Percentiles rank a stretch among this genome's conserved stretches.
phyloP scores from a whole-genome alignment of 2,797 vertebrate genomes.

The Diplodus sargus region DNA sequence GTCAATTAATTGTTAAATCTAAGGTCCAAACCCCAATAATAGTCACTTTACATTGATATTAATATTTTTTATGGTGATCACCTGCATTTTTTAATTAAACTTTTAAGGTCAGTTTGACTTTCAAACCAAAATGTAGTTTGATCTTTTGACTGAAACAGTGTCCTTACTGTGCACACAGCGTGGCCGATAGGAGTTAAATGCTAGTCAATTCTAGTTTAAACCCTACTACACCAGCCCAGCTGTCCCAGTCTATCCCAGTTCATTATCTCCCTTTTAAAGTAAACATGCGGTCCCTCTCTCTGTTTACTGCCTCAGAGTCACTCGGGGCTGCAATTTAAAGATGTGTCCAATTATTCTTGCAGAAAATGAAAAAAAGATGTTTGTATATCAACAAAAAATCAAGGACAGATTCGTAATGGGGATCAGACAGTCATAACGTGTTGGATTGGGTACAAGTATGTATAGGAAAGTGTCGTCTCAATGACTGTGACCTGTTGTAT shows the following conservation, averaged over 20 bases:
- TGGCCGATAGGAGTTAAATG: constrained; percentile 12
- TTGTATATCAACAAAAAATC: neutral
- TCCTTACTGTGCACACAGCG: neutral
- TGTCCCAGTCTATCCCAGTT: constrained; percentile 52
- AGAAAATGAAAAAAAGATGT: neutral
- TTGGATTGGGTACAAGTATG: neutral
- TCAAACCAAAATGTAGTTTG: neutral
- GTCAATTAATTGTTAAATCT: neutral
- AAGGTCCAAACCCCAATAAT: neutral
- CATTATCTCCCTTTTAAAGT: constrained; percentile 58
- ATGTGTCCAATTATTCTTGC: neutral
- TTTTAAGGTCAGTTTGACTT: neutral
- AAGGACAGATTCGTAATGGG: neutral
- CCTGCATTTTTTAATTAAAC: neutral
- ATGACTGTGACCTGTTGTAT: constrained; percentile 39
- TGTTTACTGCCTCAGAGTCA: constrained; percentile 13
- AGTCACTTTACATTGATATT: neutral
- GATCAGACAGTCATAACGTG: neutral
- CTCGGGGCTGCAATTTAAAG: constrained; percentile 18
- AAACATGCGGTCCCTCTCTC: constrained; percentile 42
- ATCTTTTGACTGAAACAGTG: constrained; percentile 7
- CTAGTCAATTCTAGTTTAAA: constrained; percentile 49
- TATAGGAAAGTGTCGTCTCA: neutral
- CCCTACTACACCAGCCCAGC: constrained; percentile 13
- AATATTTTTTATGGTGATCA: neutral